phyloP scores from a whole-genome alignment of 2,797 vertebrate genomes.

The Vultur gryphus region DNA sequence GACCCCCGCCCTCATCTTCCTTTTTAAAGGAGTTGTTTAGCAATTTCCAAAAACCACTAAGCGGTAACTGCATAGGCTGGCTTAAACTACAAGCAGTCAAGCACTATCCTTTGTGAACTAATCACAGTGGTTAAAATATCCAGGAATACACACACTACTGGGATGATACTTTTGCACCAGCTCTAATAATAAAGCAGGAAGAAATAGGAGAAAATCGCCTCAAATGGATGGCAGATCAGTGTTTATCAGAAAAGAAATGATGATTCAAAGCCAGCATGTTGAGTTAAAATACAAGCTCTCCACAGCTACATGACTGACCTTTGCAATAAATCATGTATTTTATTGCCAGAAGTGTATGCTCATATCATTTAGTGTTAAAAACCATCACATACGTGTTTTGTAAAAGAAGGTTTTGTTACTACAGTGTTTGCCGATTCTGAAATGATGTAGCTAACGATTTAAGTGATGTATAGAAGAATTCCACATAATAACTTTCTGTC shows the following conservation, averaged over 20 bases:
- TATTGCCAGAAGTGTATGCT: slow-evolving; percentile 62
- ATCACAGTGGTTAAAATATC: slow-evolving; percentile 55
- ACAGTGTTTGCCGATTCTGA: slow-evolving; percentile 46
- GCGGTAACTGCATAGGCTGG: not conserved
- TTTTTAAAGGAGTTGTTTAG: not conserved
- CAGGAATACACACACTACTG: not conserved
- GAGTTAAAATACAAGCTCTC: slow-evolving; percentile 71
- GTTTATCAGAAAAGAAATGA: slow-evolving; percentile 66
- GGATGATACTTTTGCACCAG: slow-evolving; percentile 18
- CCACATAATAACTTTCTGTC: slow-evolving; percentile 48
- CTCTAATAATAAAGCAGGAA: slow-evolving; percentile 64
- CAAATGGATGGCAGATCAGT: slow-evolving; percentile 62
- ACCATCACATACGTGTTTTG: slow-evolving; percentile 37
- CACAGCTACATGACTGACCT: slow-evolving; percentile 65
- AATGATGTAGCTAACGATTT: slow-evolving; percentile 53
- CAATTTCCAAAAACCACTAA: not conserved
- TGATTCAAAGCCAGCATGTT: slow-evolving; percentile 63
- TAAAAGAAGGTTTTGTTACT: slow-evolving; percentile 34
- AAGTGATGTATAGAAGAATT: slow-evolving; percentile 47
- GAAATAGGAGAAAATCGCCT: slow-evolving; percentile 50
- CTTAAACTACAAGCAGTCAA: slow-evolving; percentile 26
- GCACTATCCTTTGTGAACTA: slow-evolving; percentile 5
- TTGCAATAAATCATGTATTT: slow-evolving; percentile 72
- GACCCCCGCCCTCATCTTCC: not conserved
- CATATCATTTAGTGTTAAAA: slow-evolving; percentile 63